Evolutionary conservation across 2,888 invertebrate species (phyloP).

Genomic region (Venusia cambrica): DNA sequence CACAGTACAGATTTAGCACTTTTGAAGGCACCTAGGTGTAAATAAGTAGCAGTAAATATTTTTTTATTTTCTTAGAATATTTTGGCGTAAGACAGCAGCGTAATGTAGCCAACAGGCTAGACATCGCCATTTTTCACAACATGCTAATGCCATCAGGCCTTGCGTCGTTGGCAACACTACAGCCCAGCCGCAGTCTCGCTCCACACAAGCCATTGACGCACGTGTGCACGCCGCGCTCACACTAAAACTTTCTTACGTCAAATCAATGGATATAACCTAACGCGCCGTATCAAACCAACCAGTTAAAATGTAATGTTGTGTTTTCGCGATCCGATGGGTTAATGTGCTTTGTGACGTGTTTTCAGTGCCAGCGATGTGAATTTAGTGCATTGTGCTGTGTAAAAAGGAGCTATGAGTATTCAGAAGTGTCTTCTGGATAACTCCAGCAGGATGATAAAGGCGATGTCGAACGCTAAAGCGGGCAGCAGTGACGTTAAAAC

Average conservation of each 20-base stretch:
- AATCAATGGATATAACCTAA: slow-evolving; percentile 81
- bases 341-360: slow-evolving; percentile 52
- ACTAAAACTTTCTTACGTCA: slow-evolving; percentile 77
- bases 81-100: too few relatives aligned
- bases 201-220: slow-evolving; percentile 37
- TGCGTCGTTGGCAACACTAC: too few relatives aligned
- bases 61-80: too few relatives aligned
- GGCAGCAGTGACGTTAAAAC: slow-evolving; percentile 67
- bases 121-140: too few relatives aligned
- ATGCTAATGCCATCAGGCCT: too few relatives aligned
- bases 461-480: slow-evolving; percentile 73
- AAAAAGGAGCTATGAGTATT: slow-evolving; percentile 70
- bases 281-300: slow-evolving; percentile 42
- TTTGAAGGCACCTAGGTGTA: too few relatives aligned
- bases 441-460: slow-evolving; percentile 78
- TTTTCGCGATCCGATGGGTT: slow-evolving; percentile 46
- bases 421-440: slow-evolving; percentile 78
- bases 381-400: slow-evolving; percentile 47
- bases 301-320: slow-evolving; percentile 62
- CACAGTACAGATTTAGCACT: too few relatives aligned
- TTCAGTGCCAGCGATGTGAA: slow-evolving; percentile 63
- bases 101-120: too few relatives aligned
- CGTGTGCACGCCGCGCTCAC: slow-evolving; percentile 40
- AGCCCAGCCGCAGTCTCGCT: slow-evolving; percentile 59
- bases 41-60: too few relatives aligned